phyloP scores from a whole-genome alignment of 1,140 invertebrate genomes.

The Melanaphis sacchari region DNA sequence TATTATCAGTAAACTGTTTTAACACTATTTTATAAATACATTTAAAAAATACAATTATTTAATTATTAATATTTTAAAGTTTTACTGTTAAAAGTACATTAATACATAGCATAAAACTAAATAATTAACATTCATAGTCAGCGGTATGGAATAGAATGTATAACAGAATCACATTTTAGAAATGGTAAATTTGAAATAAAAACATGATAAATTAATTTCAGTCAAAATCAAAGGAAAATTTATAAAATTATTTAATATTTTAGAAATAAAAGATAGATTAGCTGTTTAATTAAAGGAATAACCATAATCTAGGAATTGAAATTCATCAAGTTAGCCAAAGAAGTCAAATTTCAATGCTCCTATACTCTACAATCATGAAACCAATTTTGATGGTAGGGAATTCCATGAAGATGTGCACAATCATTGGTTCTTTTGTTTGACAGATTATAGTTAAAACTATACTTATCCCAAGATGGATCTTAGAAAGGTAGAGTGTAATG shows the following conservation, averaged over 20 bases:
- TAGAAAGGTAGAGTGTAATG: neutral
- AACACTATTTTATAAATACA: too few relatives aligned
- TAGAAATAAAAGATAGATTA: neutral
- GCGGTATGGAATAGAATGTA: neutral
- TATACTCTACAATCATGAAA: neutral
- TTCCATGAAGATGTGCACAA: too few relatives aligned
- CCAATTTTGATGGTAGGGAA: too few relatives aligned
- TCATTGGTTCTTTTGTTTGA: too few relatives aligned
- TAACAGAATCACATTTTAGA: neutral
- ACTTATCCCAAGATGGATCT: neutral
- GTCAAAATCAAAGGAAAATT: neutral
- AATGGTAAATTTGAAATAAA: neutral
- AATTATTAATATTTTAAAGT: too few relatives aligned
- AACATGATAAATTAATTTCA: neutral
- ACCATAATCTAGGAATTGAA: neutral
- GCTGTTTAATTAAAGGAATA: neutral
- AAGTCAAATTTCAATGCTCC: neutral
- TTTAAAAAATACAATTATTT: too few relatives aligned
- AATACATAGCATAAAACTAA: too few relatives aligned
- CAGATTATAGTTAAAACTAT: too few relatives aligned
- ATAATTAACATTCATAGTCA: neutral
- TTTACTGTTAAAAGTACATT: too few relatives aligned
- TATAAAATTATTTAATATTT: neutral
- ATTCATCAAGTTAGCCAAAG: neutral
- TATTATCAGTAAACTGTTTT: too few relatives aligned